Evolutionary conservation across 2,797 vertebrate species (phyloP).

Genomic region (Intellagama lesueurii): DNA sequence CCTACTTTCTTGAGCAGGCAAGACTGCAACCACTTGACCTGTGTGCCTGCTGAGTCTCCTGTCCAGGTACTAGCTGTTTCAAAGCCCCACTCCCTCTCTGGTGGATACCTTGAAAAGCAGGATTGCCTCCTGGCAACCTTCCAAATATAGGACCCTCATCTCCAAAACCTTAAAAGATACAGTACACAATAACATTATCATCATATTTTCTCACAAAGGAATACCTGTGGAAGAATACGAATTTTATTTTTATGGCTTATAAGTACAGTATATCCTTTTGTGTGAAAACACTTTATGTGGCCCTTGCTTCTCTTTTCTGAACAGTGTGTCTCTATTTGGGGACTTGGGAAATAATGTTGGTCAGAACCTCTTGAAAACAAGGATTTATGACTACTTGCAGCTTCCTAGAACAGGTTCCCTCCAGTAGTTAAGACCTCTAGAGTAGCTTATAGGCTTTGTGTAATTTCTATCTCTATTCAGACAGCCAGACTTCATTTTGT

Average conservation of each 20-base stretch:
- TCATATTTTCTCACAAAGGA: neutral
- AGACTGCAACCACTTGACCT: too few species aligned
- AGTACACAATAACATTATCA: too few species aligned
- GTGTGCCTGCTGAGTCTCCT: too few species aligned
- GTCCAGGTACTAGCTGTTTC: too few species aligned
- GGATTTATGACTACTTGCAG: slow-evolving; percentile 64
- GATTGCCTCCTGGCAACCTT: too few species aligned
- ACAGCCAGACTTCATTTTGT: slow-evolving; percentile 73
- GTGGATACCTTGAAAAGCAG: too few species aligned
- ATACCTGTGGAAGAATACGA: neutral
- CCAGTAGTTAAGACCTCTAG: slow-evolving; percentile 70
- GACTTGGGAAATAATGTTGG: slow-evolving; percentile 57
- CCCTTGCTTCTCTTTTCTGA: slow-evolving; percentile 44
- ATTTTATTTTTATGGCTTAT: neutral
- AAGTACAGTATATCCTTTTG: neutral
- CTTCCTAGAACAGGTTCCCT: slow-evolving; percentile 58
- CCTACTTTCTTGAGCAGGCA: too few species aligned
- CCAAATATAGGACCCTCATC: too few species aligned
- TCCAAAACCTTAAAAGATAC: too few species aligned
- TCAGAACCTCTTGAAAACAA: slow-evolving; percentile 59
- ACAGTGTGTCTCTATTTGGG: slow-evolving; percentile 44
- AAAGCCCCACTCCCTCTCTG: too few species aligned
- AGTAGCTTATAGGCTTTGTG: slow-evolving; percentile 72
- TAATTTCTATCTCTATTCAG: slow-evolving; percentile 76
- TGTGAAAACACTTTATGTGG: neutral